phyloP scores from a whole-genome alignment of 2,888 invertebrate species.

The Leucophenga maculata region DNA sequence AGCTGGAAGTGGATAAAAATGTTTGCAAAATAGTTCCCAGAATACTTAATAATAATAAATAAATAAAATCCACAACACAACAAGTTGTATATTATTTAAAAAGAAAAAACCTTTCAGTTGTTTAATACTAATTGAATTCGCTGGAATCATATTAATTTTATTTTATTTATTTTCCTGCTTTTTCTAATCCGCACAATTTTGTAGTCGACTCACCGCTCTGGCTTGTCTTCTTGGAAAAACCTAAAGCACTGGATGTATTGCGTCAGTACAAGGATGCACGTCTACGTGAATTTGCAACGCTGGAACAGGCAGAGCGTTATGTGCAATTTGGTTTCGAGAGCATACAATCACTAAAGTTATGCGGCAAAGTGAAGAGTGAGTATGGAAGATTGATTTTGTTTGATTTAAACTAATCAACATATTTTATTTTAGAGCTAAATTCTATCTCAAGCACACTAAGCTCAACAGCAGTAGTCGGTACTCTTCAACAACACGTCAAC shows the following conservation, averaged over 20 bases:
- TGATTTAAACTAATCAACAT: no score
- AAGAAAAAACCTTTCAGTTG: no score
- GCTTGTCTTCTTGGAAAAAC: constrained; percentile 80
- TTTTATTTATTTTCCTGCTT: constrained; percentile 20
- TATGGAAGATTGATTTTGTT: constrained; percentile 19
- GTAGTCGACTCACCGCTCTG: constrained; percentile 57
- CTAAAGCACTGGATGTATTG: constrained; percentile 82
- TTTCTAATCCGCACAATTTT: no score
- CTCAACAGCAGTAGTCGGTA: constrained; percentile 27
- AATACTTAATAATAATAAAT: background rate
- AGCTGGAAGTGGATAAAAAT: no score
- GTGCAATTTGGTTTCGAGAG: constrained; percentile 79
- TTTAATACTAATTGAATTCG: background rate
- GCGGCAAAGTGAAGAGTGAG: constrained; percentile 72
- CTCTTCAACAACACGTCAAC: background rate
- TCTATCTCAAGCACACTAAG: background rate
- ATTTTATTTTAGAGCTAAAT: no score
- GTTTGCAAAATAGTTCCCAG: background rate
- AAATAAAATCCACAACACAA: no score
- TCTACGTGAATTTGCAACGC: constrained; percentile 83
- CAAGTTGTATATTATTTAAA: no score
- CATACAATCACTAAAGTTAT: constrained; percentile 65
- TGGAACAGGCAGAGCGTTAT: constrained; percentile 84
- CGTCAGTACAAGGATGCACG: constrained; percentile 84
- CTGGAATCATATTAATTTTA: background rate